Percentiles rank a stretch among this genome's conserved stretches.
Evolutionary conservation across 2,797 vertebrate genomes (phyloP).

Genomic region (Pristis pectinata): DNA sequence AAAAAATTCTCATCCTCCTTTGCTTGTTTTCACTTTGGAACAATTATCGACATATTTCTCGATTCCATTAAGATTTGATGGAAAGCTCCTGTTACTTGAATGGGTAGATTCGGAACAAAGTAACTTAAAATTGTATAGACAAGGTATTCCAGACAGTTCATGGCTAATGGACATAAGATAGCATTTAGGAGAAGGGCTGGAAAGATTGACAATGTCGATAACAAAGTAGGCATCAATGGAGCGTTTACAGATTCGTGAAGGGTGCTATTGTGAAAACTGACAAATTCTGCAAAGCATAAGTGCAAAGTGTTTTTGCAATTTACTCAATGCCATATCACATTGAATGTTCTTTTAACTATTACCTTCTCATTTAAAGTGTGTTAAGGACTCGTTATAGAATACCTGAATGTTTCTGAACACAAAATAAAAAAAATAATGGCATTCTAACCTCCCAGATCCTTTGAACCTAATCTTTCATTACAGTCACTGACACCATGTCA

Average conservation of each 20-base stretch:
- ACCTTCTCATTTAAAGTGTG: neutral
- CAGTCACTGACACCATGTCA: neutral
- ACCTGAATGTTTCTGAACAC: neutral
- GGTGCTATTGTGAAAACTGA: neutral
- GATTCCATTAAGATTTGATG: neutral
- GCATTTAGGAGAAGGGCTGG: neutral
- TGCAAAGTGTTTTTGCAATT: no score
- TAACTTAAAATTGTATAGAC: neutral
- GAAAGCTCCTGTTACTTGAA: neutral
- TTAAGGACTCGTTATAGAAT: neutral
- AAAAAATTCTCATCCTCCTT: no score
- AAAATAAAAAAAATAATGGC: neutral
- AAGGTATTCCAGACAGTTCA: neutral
- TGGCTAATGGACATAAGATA: neutral
- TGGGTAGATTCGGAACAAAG: neutral
- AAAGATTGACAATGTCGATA: neutral
- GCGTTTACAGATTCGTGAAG: neutral
- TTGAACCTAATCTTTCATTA: conserved; percentile 21
- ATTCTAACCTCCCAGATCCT: neutral
- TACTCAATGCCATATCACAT: neutral
- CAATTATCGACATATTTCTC: neutral
- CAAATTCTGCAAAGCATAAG: neutral
- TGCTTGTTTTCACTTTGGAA: neutral
- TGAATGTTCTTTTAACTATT: neutral
- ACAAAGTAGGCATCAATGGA: neutral